A percentile compares a stretch with the other conserved stretches of the same genome.
Conservation (phyloP, 2,888 invertebrate genomes). For the Xylophagus ater region DNA sequence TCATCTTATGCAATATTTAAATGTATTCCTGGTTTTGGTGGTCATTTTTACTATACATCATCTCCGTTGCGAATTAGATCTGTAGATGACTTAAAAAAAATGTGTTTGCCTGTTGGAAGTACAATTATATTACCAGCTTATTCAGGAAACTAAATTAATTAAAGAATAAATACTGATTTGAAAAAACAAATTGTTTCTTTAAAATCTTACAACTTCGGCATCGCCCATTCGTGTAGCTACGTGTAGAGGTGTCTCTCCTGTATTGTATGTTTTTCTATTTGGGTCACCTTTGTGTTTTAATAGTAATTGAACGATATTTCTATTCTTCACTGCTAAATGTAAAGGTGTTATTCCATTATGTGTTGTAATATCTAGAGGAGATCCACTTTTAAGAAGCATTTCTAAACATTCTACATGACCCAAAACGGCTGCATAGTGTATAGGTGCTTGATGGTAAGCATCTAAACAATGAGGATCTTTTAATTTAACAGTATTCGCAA, state of each 20-base stretch:
- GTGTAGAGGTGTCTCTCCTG: slow-evolving; percentile 51
- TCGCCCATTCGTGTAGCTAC: slow-evolving; percentile 49
- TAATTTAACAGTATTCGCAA: slow-evolving; percentile 39
- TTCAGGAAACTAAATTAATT: slow-evolving; percentile 2
- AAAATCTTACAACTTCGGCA: slow-evolving; percentile 40
- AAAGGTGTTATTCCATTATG: slow-evolving; percentile 55
- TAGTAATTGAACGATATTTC: slow-evolving; percentile 46
- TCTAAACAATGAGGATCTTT: slow-evolving; percentile 34
- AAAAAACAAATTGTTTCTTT: neutral
- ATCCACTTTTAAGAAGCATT: slow-evolving; percentile 50
- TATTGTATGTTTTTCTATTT: slow-evolving; percentile 46
- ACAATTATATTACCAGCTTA: slow-evolving; percentile 7
- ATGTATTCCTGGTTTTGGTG: slow-evolving; percentile 11
- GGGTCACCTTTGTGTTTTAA: slow-evolving; percentile 48
- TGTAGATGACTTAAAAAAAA: slow-evolving; percentile 2
- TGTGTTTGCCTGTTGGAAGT: slow-evolving; percentile 8
- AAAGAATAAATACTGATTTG: slow-evolving; percentile 1
- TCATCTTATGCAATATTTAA: slow-evolving; percentile 10
- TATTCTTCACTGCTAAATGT: slow-evolving; percentile 54
- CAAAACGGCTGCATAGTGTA: slow-evolving; percentile 63
- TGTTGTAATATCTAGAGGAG: slow-evolving; percentile 50
- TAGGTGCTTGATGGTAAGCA: slow-evolving; percentile 44
- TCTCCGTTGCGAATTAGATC: neutral
- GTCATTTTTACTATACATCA: slow-evolving; percentile 9
- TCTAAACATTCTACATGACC: slow-evolving; percentile 51